A percentile compares a stretch with the other conserved stretches of the same genome.
These are phyloP conservation scores for Spilogale gracilis DNA, from an alignment of 2,113 vertebrate species.

Conservation along the genomic window DNA sequence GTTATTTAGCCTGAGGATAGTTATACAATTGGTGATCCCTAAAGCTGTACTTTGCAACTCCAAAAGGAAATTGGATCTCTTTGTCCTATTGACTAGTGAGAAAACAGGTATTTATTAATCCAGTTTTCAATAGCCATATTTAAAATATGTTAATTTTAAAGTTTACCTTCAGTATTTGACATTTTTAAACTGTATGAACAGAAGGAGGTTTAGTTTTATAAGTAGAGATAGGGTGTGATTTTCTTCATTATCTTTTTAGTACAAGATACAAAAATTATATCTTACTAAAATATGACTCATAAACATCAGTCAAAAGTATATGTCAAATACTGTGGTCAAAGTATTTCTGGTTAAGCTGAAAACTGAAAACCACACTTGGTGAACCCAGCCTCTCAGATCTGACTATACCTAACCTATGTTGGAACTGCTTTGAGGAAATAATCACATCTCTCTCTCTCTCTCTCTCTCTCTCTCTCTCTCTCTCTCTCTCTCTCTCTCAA, in stretches of 20 bases:
- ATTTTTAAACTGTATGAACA: background rate
- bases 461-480: background rate
- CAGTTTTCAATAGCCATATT: background rate
- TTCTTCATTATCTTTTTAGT: background rate
- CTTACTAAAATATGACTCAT: background rate
- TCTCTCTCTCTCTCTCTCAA: background rate
- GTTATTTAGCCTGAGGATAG: background rate
- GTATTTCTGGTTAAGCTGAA: background rate
- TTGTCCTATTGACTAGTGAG: slow-evolving; percentile 42
- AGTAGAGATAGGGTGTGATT: background rate
- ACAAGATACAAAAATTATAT: background rate
- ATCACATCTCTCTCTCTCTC: background rate
- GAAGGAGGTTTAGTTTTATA: background rate
- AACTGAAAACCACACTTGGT: background rate
- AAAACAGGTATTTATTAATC: slow-evolving; percentile 11
- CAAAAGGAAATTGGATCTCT: background rate
- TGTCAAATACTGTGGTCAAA: background rate
- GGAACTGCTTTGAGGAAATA: background rate
- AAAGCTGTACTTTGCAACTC: background rate
- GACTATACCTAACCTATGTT: rapidly evolving
- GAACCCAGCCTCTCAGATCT: background rate
- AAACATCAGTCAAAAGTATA: background rate
- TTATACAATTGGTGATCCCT: background rate
- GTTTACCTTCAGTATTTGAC: background rate
- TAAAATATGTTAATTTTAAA: background rate